Evolutionary conservation across 2,113 vertebrate species (phyloP), one percentile per base, ranked within the genome.

Genomic region (Melierax canorus): DNA sequence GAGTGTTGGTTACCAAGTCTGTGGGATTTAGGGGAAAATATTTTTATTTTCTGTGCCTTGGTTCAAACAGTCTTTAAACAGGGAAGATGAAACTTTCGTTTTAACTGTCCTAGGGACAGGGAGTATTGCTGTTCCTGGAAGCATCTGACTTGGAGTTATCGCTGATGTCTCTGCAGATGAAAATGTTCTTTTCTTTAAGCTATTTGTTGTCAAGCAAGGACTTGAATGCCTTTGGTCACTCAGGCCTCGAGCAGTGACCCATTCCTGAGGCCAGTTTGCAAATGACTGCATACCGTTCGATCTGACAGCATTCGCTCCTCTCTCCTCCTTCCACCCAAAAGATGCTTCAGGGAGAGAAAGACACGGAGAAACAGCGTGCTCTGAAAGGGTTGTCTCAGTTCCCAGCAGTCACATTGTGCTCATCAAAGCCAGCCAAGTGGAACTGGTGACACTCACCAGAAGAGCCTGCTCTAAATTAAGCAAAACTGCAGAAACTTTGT

Each of bases 401-500:
- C 86, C 85, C 71, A 88, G 91, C 79, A 95, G 94, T 92, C 94
- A 91, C 87, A 55, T 46, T 76, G 81, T 2, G 8, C 80, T 88
- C 10, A 23, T 96, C 94, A 94, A 62, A 96, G 66, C 34, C 94
- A 95, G 71, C 95, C 86, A 38, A 96, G 95, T 73, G 92, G 94
- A 97, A 95, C 94, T 62, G 91, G 86, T 91, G 91, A 74, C 80
- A 50, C 74, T 94, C 86, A 66, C 58, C 74, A 91, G 69, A 96
- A 88, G 11, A 88, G 29, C 58, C 53, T 91, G 88, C 73, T 95
- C 66, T 94, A 95, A 94, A 97, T 95, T 94, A 90, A 84, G 29
- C 24, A 75, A 58, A 91, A 77, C 63, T 73, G 71, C 32, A 76
- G 41, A 50, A 90, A 86, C 23, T 85, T 90, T n/a, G 74, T 93